Conservation (phyloP, 2,888 invertebrate species). For the Automeris io region DNA sequence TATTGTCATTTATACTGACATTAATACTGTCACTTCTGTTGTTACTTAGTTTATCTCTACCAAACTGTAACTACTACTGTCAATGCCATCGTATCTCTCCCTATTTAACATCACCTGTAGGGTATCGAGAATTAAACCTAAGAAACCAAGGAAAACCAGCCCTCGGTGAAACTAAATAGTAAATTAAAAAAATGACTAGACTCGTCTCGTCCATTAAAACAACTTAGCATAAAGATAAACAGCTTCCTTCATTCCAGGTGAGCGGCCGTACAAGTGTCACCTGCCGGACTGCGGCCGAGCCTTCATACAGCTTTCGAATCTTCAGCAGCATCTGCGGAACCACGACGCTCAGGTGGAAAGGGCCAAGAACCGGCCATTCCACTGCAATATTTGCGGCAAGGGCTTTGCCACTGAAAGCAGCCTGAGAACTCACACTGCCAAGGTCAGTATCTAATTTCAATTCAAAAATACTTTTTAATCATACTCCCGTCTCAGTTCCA, state of each 20-base stretch:
- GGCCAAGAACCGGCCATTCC: constrained; percentile 96
- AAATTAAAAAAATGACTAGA: no score
- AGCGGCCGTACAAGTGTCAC: constrained; percentile 97
- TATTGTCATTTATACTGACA: no score
- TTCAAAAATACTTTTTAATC: neutral
- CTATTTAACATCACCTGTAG: no score
- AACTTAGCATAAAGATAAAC: constrained; percentile 3
- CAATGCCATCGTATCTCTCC: no score
- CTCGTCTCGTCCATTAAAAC: no score
- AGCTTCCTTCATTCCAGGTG: constrained; percentile 80
- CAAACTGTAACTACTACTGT: no score
- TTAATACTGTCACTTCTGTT: no score
- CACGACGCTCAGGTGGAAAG: constrained; percentile 97
- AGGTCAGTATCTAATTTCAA: constrained; percentile 83
- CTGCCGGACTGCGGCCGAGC: constrained; percentile 96
- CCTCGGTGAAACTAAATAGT: no score
- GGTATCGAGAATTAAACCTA: no score
- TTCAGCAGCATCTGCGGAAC: constrained; percentile 96
- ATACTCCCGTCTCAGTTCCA: no score
- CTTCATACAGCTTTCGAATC: constrained; percentile 96
- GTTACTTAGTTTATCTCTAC: no score
- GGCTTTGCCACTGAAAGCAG: constrained; percentile 98
- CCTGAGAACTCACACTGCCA: constrained; percentile 95
- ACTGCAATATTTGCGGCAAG: constrained; percentile 97
- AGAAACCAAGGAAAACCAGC: no score